Evolutionary conservation across 2,113 vertebrate species (phyloP), one percentile per base, ranked within the genome.

Genomic region (Cariama cristata): DNA sequence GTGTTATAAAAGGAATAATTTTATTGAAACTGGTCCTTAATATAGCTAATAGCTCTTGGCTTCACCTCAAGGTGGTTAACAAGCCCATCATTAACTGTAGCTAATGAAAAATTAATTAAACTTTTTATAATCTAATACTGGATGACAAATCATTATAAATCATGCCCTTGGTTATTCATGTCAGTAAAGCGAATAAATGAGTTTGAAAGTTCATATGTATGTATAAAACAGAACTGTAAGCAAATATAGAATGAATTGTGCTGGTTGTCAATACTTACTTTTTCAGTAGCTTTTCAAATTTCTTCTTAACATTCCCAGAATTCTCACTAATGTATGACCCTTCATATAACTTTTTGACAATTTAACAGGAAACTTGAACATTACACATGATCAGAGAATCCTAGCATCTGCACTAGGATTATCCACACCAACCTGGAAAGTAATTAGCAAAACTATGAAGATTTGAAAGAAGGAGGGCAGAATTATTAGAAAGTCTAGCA

Each of bases 31-130:
- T 81, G 62, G 59, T 60, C 90, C 55, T 90, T 92, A 89, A 94
- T 88, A 35, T 8, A 90, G 75, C 60, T 93, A 95, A 96, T 90
- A 91, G 80, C 82, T 94, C 68, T 88, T 94, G 86, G 88, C 93
- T 93, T 95, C 62, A 93, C 95, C 92, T 93, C 71, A 81, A 86
- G 74, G 83, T 90, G 42, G 27, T 87, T 93, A 97, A 97, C 88
- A 95, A 96, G 75, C 56, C 85, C 87, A 87, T 94, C 77, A 92
- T 96, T 94, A 95, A 69, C 49, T 62, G 62, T 81, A 79, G 79
- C 88, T 96, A 96, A 96, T 94, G 84, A 94, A 90, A 95, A 95
- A 93, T 95, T 95, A 95, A 95, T 96, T 87, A 75, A 71, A 81
- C 35, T 91, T 96, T 95, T 96, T 53, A 19, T 32, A 85, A 86